phyloP scores from a whole-genome alignment of 2,888 invertebrate species.

The Drosophila ustulata region DNA sequence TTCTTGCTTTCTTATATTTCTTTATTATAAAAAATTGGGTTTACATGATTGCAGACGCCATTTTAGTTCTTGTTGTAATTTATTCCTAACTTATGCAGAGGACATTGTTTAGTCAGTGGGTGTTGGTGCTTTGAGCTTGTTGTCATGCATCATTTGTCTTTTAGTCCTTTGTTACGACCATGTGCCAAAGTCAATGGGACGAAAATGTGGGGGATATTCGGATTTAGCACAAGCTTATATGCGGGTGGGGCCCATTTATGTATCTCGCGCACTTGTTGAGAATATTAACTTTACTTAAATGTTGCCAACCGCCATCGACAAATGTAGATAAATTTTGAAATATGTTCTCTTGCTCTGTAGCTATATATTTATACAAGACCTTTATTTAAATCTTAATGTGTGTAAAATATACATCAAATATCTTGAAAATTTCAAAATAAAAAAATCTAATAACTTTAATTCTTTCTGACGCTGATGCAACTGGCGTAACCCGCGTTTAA shows the following conservation, averaged over 20 bases:
- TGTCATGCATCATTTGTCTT: conserved; percentile 76
- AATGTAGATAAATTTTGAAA: too few relatives aligned
- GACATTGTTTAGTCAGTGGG: conserved; percentile 51
- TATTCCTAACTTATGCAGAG: conserved; percentile 51
- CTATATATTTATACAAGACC: too few relatives aligned
- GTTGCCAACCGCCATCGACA: conserved; percentile 56
- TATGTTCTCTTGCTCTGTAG: too few relatives aligned
- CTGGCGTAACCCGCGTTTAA: too few relatives aligned
- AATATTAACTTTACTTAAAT: conserved; percentile 77
- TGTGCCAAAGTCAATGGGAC: conserved; percentile 53
- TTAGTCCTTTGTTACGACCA: conserved; percentile 65
- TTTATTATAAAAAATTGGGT: conserved; percentile 62
- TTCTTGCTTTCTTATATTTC: neutral
- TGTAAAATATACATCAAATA: too few relatives aligned
- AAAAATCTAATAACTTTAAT: too few relatives aligned
- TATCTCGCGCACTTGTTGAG: conserved; percentile 74
- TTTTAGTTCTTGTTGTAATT: conserved; percentile 52
- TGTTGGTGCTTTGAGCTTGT: conserved; percentile 43
- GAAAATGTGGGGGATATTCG: conserved; percentile 11
- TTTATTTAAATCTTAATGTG: too few relatives aligned
- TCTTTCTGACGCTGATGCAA: too few relatives aligned
- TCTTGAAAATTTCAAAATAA: too few relatives aligned
- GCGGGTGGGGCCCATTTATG: conserved; percentile 56
- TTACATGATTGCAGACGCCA: conserved; percentile 35
- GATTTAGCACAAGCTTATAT: conserved; percentile 31